Base-by-base conservation (phyloP, 2,888 invertebrate genomes). In the Euzophera pinguis region DNA sequence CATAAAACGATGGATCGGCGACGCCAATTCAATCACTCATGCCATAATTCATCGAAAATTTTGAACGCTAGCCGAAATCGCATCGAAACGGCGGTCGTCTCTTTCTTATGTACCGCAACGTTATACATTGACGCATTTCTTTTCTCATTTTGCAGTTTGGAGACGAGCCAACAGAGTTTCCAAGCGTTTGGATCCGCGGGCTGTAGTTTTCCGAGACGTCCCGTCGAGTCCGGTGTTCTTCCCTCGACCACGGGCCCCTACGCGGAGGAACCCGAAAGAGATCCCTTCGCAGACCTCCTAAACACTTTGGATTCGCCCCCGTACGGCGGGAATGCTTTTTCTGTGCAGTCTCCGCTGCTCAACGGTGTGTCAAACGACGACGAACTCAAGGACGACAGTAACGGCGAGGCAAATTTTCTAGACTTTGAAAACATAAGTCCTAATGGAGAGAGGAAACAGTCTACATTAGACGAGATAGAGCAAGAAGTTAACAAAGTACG, bases 91-190 rank as follows among this genome's bases (percentile, higher is more conserved):
- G 67, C 76, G 57, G 66, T 79, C 78, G 75, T 90, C 90, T 85
- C 89, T 84, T 69, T 90, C 89, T 81, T 73, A 75, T 85, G 73
- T 82, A 81, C 73, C 75, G 72, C 63, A 70, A 69, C 68, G 83
- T 73, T 81, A 75, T 81, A 83, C 82, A 84, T 86, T 84, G 82
- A 81, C 80, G 69, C 75, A 73, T 87, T 88, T 88, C 86, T 90
- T 90, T 89, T 89, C 89, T 87, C 89, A 87, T 89, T 89, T 90
- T 85, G 81, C 91, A 89, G 90, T 81, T 91, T 91, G 91, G 90
- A 91, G 84, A 82, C 87, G 87, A 83, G 91, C 90, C 91, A 91
- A 91, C 80, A 81, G 81, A 84, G 84, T 84, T 90, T 90, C 74
- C 90, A 84, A 87, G 84, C 88, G 86, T 85, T 84, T 82, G 79